Percentiles rank a stretch among this genome's conserved stretches.
phyloP scores from a whole-genome alignment of 2,888 invertebrate species.

The Aradus depressus region DNA sequence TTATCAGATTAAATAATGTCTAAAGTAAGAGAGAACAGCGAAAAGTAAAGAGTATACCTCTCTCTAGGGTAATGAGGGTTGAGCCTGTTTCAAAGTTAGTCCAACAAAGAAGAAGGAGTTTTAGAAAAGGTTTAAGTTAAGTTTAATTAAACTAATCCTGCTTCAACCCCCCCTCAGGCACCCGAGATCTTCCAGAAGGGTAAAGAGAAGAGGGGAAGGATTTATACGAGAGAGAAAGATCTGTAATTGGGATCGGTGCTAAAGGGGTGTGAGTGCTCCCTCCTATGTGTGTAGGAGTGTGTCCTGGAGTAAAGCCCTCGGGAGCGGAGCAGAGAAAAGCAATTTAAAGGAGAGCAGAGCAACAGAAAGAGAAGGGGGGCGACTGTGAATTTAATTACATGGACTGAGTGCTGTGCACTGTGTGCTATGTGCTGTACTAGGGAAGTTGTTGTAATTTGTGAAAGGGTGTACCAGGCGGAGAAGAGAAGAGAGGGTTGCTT shows the following conservation, averaged over 20 bases:
- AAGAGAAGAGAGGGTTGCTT: conserved; percentile 2
- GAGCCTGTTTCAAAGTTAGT: no score
- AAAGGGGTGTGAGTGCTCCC: conserved; percentile 11
- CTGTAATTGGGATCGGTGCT: conserved; percentile 26
- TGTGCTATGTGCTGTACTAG: no score
- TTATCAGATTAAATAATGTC: no score
- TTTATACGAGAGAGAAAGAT: conserved; percentile 16
- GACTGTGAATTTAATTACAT: conserved; percentile 27
- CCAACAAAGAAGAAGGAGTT: conserved; percentile 17
- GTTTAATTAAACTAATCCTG: conserved; percentile 18
- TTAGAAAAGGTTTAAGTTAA: conserved; percentile 17
- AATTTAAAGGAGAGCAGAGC: conserved; percentile 23
- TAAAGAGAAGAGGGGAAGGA: conserved; percentile 4
- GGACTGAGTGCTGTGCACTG: background rate
- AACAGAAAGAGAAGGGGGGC: conserved; percentile 9
- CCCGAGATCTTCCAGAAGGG: no score
- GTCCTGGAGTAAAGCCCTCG: background rate
- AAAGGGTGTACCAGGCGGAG: conserved; percentile 19
- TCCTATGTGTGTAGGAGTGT: no score
- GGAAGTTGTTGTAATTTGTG: conserved; percentile 25
- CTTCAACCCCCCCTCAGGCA: background rate
- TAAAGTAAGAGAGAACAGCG: no score
- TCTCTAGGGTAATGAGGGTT: no score
- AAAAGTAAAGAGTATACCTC: no score
- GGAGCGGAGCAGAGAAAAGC: conserved; percentile 16